Base-by-base conservation (phyloP, 2,888 invertebrate genomes). In the Hypena proboscidalis region DNA sequence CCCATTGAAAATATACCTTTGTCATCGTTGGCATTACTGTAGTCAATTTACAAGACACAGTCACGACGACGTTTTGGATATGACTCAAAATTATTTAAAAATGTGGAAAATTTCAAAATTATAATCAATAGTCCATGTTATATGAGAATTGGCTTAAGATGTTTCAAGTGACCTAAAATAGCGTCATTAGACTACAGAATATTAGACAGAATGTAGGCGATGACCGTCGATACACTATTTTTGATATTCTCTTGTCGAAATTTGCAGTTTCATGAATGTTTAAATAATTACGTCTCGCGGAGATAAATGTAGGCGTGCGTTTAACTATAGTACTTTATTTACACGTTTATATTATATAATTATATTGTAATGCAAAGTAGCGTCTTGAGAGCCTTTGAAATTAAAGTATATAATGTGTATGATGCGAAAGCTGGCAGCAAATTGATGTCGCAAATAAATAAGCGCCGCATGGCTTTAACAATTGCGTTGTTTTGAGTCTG, bases 171-270 rank as follows among this genome's bases (percentile, higher is more conserved):
- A 85, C 83, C 81, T 85, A 83, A 70, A 77, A 71, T 78, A 74
- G 73, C 65, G 84, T 83, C 84, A 74, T 80, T 80, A 83, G 79
- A 80, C 76, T 83, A 83, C 85, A 84, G 76, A 84, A 80, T 82
- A 80, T 84, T 83, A 85, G 81, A 74, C 88, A 87, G 82, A 86
- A 82, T 80, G 81, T 88, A 86, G 83, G 66, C 74, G 80, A 79
- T 73, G 77, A 75, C 81, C 77, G 84, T 85, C 80, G 83, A 84
- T 85, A 83, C 87, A 88, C 90, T 90, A 90, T 90, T 90, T 90
- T 90, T 90, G 90, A 90, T 90, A 90, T 86, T 80, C 86, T 90
- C 90, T 90, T 90, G 88, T 90, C 90, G 90, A 88, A 89, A 90
- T 88, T 89, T 83, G 85, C 85, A 81, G 80, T 83, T 82, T 80